These are phyloP conservation scores for Azorinus chamasolen DNA, from an alignment of 2,888 invertebrate species.

Conservation along the genomic window DNA sequence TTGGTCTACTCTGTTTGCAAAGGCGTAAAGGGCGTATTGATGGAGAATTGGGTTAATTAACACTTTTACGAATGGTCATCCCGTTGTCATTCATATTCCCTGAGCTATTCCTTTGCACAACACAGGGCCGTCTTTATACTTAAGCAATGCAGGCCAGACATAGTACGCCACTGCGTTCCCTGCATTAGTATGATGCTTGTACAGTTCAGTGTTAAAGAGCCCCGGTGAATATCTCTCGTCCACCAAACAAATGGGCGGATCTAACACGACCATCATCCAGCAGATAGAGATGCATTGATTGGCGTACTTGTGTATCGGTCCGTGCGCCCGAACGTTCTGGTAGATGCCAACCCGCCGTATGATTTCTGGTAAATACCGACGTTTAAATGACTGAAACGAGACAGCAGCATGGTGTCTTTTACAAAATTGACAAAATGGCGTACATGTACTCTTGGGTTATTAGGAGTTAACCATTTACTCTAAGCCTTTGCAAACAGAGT, in stretches of 20 bases:
- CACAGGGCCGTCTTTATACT: conserved; percentile 28
- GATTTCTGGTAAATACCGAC: conserved; percentile 48
- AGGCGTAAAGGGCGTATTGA: too few species aligned
- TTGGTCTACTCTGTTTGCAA: too few species aligned
- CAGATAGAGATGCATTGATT: conserved; percentile 35
- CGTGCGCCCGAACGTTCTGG: conserved; percentile 37
- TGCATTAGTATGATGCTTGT: conserved; percentile 18
- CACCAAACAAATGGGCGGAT: conserved; percentile 33
- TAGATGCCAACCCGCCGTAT: conserved; percentile 47
- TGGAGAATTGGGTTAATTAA: too few species aligned
- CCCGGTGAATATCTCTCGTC: conserved; percentile 32
- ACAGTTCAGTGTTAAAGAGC: conserved; percentile 23
- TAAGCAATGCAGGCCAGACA: conserved; percentile 41
- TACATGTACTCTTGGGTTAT: too few species aligned
- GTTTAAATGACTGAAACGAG: conserved; percentile 30
- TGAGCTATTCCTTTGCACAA: conserved; percentile 48
- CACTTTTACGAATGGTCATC: too few species aligned
- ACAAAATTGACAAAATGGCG: too few species aligned
- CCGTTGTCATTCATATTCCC: conserved; percentile 15
- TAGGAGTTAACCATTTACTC: too few species aligned
- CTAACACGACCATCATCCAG: conserved; percentile 44
- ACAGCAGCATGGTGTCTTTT: too few species aligned
- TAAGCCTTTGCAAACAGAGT: too few species aligned
- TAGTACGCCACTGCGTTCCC: conserved; percentile 46
- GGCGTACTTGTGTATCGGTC: conserved; percentile 34